These are phyloP conservation scores for Pollenia griseotomentosa DNA, from an alignment of 2,888 invertebrate genomes.

Conservation along the genomic window DNA sequence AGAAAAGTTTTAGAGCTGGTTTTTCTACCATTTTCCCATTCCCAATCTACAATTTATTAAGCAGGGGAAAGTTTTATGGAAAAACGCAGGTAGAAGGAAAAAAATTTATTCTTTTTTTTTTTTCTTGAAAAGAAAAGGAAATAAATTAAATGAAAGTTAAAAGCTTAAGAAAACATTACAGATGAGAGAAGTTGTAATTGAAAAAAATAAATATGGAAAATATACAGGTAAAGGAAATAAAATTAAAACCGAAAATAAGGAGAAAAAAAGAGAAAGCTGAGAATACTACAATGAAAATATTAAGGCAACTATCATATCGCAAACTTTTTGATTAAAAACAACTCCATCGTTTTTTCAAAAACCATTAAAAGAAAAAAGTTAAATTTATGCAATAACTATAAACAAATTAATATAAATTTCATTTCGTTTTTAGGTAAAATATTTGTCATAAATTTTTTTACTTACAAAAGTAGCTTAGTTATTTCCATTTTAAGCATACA, in stretches of 20 bases:
- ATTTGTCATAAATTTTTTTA: no score
- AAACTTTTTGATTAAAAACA: slow-evolving; percentile 6
- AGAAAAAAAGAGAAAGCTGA: neutral
- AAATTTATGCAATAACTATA: no score
- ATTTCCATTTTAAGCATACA: no score
- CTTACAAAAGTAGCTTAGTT: no score
- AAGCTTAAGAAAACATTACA: slow-evolving; percentile 40
- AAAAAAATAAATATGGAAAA: slow-evolving; percentile 38
- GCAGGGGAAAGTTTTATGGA: neutral
- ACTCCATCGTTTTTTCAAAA: no score
- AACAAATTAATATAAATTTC: no score
- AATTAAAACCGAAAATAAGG: slow-evolving; percentile 23
- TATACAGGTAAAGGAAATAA: slow-evolving; percentile 27
- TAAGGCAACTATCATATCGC: neutral
- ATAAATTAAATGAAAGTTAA: slow-evolving; percentile 58
- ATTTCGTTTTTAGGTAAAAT: no score
- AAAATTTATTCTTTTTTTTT: neutral
- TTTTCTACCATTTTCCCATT: neutral
- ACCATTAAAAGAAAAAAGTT: no score
- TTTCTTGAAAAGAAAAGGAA: slow-evolving; percentile 37
- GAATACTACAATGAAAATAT: no score
- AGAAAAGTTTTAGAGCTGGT: slow-evolving; percentile 50
- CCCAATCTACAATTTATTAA: neutral
- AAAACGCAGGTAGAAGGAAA: neutral
- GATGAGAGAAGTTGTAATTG: slow-evolving; percentile 52